These are phyloP conservation scores for Ctena decussata DNA, from an alignment of 2,888 invertebrate genomes.

Conservation along the genomic window DNA sequence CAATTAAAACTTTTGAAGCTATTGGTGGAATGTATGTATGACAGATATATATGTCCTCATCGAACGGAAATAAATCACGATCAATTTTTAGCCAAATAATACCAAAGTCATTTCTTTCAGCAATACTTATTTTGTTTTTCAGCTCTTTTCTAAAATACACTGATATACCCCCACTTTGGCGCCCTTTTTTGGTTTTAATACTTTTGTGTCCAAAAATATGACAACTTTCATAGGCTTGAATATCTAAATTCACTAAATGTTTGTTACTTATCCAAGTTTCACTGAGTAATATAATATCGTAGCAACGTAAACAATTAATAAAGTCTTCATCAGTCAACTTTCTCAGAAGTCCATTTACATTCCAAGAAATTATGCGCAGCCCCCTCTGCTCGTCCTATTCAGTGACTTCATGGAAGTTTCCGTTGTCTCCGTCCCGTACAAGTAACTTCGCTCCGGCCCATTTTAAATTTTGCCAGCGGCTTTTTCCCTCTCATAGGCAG, in stretches of 20 bases:
- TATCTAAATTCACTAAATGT: neutral
- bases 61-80: neutral
- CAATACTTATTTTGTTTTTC: neutral
- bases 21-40: neutral
- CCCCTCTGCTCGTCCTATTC: conserved; percentile 3
- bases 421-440: neutral
- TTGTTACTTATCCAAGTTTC: neutral
- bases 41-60: conserved; percentile 11
- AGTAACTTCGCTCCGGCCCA: conserved; percentile 10
- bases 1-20: neutral
- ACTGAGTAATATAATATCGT: conserved; percentile 6
- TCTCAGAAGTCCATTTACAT: conserved; percentile 7
- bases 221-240: neutral
- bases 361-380: conserved; percentile 5
- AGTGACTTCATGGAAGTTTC: conserved; percentile 5
- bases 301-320: neutral
- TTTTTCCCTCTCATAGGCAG: neutral
- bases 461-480: neutral
- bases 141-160: neutral
- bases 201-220: conserved; percentile 1
- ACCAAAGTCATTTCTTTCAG: neutral
- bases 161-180: conserved; percentile 8
- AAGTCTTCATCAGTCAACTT: conserved; percentile 9
- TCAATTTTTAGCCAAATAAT: conserved; percentile 4
- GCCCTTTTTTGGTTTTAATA: neutral